Evolutionary conservation across 2,797 vertebrate species (phyloP), one percentile per base, ranked within the genome.

Genomic region (Triplophysa yarkandensis): DNA sequence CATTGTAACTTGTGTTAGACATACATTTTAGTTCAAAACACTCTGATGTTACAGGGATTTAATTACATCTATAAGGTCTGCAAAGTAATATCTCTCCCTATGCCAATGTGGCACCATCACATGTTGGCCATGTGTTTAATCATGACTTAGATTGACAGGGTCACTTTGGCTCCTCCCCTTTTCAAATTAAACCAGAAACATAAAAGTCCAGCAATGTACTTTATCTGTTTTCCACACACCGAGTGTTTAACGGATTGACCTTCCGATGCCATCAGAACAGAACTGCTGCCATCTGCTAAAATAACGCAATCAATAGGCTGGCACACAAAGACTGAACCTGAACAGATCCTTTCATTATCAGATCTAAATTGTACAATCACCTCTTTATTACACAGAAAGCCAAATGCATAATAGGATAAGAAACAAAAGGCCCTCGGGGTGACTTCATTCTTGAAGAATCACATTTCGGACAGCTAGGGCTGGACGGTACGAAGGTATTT

Each of bases 1-100:
- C 14, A 25, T 27, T 14, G 21, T 61, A 30, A 32, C 43, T 34
- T 48, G 30, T 32, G 30, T 69, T 21, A 44, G 36, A 58, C 17
- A 30, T 21, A 30, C n/a, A 50, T 61, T 48, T 36, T 16, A 61
- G 10, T 48, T 30, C 41, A 71, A 61, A 32, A 48, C 6, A 13
- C 30, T 4, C 16, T 23, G 17, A 36, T 27, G 43, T 61, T 50
- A 48, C 21, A 62, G 57, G 1, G 5, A 50, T 36, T 71, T 50
- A 62, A 50, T 36, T 9, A 23, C 10, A 36, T 62, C 69, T 32
- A 61, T 61, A 48, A 71, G 34, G 57, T 36, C 46, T 48, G 28
- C 6, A 27, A 8, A 8, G 23, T n/a, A 17, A 23, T 4, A 4
- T 27, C 46, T 60, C 13, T 32, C 21, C 57, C 19, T 32, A 39